Evolutionary conservation across 2,888 invertebrate genomes (phyloP).

Genomic region (Pristionchus arcanus): DNA sequence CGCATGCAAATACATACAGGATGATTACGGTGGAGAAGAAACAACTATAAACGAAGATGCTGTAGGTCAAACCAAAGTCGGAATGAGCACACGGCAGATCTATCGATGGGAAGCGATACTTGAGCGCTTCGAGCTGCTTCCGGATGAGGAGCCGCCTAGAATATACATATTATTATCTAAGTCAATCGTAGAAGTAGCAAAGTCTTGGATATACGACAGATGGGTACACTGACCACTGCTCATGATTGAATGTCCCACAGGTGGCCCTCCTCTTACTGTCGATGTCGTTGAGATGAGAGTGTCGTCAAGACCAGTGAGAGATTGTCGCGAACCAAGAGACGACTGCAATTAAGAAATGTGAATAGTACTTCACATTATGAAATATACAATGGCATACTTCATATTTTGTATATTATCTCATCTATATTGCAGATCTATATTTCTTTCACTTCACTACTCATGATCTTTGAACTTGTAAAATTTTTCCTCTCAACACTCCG

Average conservation of each 20-base stretch:
- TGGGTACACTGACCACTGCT: neutral
- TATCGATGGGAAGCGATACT: slow-evolving; percentile 44
- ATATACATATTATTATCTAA: neutral
- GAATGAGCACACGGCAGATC: neutral
- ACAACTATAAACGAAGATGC: neutral
- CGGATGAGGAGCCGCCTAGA: slow-evolving; percentile 4
- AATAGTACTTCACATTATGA: neutral
- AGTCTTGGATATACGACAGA: neutral
- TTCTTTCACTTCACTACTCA: no score
- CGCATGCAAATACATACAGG: slow-evolving; percentile 3
- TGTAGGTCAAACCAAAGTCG: neutral
- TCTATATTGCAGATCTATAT: no score
- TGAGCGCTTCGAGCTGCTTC: slow-evolving; percentile 28
- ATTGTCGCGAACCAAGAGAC: slow-evolving; percentile 3
- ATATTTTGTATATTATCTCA: no score
- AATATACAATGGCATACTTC: no score
- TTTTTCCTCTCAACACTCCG: neutral
- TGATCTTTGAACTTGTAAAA: neutral
- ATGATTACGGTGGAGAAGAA: neutral
- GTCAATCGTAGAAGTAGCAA: neutral
- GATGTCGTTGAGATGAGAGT: neutral
- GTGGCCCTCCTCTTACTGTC: slow-evolving; percentile 9
- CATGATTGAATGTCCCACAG: slow-evolving; percentile 27
- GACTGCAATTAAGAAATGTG: neutral
- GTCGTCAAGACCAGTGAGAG: neutral